A percentile compares a stretch with the other conserved stretches of the same genome.
Evolutionary conservation across 2,797 vertebrate species (phyloP).

Genomic region (Hydrolagus colliei): DNA sequence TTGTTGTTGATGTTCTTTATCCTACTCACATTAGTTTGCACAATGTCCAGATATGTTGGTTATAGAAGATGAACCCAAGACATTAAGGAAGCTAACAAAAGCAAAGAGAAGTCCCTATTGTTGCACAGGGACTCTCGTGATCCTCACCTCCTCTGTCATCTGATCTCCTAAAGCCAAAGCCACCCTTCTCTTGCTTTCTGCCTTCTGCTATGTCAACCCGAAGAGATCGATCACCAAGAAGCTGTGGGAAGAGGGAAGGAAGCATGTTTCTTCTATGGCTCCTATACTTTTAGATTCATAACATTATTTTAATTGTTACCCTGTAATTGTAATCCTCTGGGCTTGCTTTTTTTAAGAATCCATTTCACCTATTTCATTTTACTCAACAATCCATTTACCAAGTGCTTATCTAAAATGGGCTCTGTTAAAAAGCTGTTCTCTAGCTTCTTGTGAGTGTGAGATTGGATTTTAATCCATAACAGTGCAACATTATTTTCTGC

Average conservation of each 20-base stretch:
- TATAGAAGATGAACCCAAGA: neutral
- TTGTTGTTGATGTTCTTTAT: no score
- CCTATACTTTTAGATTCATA: neutral
- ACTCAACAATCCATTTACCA: neutral
- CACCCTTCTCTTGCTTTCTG: slow-evolving; percentile 85
- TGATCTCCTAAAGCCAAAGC: slow-evolving; percentile 83
- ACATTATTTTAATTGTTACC: slow-evolving; percentile 12
- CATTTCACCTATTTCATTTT: neutral
- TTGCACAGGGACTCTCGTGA: no score
- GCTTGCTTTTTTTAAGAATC: no score
- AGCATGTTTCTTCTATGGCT: neutral
- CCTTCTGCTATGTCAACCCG: slow-evolving; percentile 97
- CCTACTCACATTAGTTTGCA: no score
- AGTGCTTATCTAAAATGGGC: neutral
- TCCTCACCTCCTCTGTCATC: slow-evolving; percentile 73
- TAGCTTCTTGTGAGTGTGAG: neutral
- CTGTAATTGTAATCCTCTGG: neutral
- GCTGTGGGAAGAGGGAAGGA: slow-evolving; percentile 53
- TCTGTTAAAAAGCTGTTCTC: neutral
- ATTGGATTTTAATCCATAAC: neutral
- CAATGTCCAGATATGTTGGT: no score
- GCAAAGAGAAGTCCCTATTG: neutral
- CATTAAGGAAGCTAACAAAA: neutral
- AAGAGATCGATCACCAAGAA: slow-evolving; percentile 76
- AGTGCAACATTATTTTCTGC: neutral